A percentile compares a stretch with the other conserved stretches of the same genome.
phyloP scores from a whole-genome alignment of 1,140 invertebrate genomes.

The Homarus americanus region DNA sequence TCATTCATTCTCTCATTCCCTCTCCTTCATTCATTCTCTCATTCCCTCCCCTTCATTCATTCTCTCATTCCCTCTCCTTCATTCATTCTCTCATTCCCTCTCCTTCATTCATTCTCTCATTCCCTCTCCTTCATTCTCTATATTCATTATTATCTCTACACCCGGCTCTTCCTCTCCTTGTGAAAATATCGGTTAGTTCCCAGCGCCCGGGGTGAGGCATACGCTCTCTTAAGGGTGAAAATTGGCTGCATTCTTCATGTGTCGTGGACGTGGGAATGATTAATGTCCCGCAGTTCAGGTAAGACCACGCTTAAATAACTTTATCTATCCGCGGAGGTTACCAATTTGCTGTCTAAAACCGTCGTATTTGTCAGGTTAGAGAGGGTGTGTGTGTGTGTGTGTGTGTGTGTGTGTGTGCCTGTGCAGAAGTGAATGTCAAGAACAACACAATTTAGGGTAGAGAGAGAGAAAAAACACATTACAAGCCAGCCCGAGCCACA shows the following conservation, averaged over 20 bases:
- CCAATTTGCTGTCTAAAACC: too few species aligned
- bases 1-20: too few species aligned
- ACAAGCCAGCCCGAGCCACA: too few species aligned
- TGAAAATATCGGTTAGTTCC: too few species aligned
- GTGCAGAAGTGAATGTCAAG: not conserved
- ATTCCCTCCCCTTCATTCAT: not conserved
- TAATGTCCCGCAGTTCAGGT: too few species aligned
- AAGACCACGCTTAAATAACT: too few species aligned
- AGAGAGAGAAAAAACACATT: not conserved
- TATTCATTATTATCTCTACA: not conserved
- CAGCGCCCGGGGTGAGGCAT: too few species aligned
- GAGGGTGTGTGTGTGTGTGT: not conserved
- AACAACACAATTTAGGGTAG: not conserved
- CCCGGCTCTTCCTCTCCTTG: not conserved
- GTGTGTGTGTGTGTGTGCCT: not conserved
- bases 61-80: slow-evolving; percentile 3
- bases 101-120: not conserved
- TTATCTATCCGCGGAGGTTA: too few species aligned
- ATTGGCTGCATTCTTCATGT: too few species aligned
- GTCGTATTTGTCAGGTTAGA: too few species aligned
- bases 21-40: not conserved
- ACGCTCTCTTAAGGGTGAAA: too few species aligned
- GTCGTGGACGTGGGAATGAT: too few species aligned
- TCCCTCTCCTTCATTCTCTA: not conserved
- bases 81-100: not conserved